Percentiles rank a stretch among this genome's conserved stretches.
Conservation (phyloP, 2,797 vertebrate genomes). For the Epinephelus coioides region DNA sequence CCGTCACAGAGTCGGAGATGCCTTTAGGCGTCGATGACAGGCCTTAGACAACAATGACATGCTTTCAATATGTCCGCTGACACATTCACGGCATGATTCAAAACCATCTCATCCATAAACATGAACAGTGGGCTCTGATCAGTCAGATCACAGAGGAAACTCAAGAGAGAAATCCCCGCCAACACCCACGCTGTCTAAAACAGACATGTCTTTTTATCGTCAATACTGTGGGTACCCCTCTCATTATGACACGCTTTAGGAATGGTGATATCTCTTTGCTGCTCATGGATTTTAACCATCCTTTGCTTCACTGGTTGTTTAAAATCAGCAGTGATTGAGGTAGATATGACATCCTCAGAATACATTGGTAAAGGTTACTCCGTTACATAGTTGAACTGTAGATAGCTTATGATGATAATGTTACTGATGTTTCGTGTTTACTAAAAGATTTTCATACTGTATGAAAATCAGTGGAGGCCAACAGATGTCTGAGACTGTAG, state of each 20-base stretch:
- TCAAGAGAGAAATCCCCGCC: constrained; percentile 57
- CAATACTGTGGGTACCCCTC: constrained; percentile 43
- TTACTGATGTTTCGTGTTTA: no score
- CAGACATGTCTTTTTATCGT: constrained; percentile 45
- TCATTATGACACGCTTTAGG: constrained; percentile 36
- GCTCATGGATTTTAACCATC: neutral
- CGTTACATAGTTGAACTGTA: neutral
- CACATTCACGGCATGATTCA: constrained; percentile 36
- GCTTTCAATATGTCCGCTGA: constrained; percentile 48
- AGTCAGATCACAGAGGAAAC: constrained; percentile 63
- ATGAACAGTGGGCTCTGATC: constrained; percentile 63
- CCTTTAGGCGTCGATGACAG: neutral
- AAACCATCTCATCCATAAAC: constrained; percentile 64
- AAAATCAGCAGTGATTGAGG: neutral
- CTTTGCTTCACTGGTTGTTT: constrained; percentile 14
- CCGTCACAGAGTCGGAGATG: neutral
- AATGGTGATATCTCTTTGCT: constrained; percentile 25
- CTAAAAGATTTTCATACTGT: neutral
- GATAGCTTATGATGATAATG: neutral
- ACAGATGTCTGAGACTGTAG: neutral
- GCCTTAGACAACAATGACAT: constrained; percentile 18
- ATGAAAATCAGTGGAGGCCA: neutral
- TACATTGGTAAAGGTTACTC: neutral
- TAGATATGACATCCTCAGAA: neutral
- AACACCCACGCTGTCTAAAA: constrained; percentile 56